A percentile compares a stretch with the other conserved stretches of the same genome.
These are phyloP conservation scores for Microchirus variegatus DNA, from an alignment of 2,797 vertebrate species.

Conservation along the genomic window DNA sequence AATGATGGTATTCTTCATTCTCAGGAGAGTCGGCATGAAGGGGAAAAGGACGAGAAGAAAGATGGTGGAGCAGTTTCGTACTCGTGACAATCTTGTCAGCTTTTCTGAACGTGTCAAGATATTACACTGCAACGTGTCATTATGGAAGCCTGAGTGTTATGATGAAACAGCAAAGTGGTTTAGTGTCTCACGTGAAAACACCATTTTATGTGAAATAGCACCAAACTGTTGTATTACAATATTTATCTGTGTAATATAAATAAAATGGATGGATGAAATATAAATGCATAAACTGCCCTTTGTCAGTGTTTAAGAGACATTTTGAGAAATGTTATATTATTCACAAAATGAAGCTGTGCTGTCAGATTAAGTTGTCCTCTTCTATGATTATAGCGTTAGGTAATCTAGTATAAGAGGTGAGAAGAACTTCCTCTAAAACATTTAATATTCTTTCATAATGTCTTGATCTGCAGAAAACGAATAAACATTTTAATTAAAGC, in stretches of 20 bases:
- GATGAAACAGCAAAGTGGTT: slow-evolving; percentile 46
- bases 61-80: slow-evolving; percentile 61
- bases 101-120: slow-evolving; percentile 52
- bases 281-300: slow-evolving; percentile 34
- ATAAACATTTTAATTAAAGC: no score
- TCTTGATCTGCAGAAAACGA: no score
- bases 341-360: slow-evolving; percentile 15
- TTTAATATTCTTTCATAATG: no score
- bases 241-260: slow-evolving; percentile 35
- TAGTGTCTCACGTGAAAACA: slow-evolving; percentile 38
- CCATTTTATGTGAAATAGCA: no score
- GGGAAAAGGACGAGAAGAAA: slow-evolving; percentile 71
- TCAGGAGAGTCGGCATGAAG: slow-evolving; percentile 70
- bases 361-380: no score
- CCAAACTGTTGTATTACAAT: slow-evolving; percentile 22
- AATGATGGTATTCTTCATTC: slow-evolving; percentile 66
- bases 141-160: slow-evolving; percentile 27
- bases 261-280: slow-evolving; percentile 33
- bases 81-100: slow-evolving; percentile 57
- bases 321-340: slow-evolving; percentile 17
- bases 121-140: slow-evolving; percentile 44
- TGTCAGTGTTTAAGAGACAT: slow-evolving; percentile 11
- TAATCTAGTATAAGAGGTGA: no score
- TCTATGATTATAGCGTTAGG: no score
- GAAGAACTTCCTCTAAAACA: no score